Base-by-base conservation (phyloP, 2,113 vertebrate genomes). In the Petromus typicus region DNA sequence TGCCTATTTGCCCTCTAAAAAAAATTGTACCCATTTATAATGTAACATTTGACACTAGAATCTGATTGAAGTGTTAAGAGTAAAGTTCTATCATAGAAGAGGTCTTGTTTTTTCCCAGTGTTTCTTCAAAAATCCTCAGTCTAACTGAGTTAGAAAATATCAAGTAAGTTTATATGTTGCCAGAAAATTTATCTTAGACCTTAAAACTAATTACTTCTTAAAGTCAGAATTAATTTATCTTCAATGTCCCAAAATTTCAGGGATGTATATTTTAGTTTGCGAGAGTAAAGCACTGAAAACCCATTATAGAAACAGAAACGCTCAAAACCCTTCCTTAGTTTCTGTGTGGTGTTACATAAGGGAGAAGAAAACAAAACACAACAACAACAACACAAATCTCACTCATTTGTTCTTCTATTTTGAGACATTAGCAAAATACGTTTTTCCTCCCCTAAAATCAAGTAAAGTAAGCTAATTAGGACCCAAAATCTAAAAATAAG, bases 151-250 rank as follows among this genome's bases (percentile, higher is more conserved):
- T 56, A 71, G 22, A 10, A 82, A 90, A 91, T 88, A 40, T 69
- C 84, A 94, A 78, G 40, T 69, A 83, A 80, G 30, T 87, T 96
- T 40, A 22, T 64, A 11, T 87, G 18, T 86, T 40, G 54, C n/a
- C 45, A 67, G 3, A 90, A 91, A 82, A 89, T 71, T 93, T 91
- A 86, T 45, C n/a, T 89, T 86, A 71, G 63, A 84, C 27, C 27
- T 96, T 69, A 78, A 90, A 92, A 27, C 23, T 78, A 80, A 89
- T 84, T 96, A 43, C 51, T 96, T 94, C 12, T 57, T 63, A 78
- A 93, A 30, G 75, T 78, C n/a, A 51, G 8, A 86, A 56, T 82
- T 69, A 89, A 64, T 94, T 93, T 96, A 1, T 10, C 82, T 86
- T 89, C 17, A 57, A 37, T 18, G 34, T 73, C 34, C 30, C 18